These are phyloP conservation scores for Planococcus citri DNA, from an alignment of 1,140 invertebrate species.

Conservation along the genomic window DNA sequence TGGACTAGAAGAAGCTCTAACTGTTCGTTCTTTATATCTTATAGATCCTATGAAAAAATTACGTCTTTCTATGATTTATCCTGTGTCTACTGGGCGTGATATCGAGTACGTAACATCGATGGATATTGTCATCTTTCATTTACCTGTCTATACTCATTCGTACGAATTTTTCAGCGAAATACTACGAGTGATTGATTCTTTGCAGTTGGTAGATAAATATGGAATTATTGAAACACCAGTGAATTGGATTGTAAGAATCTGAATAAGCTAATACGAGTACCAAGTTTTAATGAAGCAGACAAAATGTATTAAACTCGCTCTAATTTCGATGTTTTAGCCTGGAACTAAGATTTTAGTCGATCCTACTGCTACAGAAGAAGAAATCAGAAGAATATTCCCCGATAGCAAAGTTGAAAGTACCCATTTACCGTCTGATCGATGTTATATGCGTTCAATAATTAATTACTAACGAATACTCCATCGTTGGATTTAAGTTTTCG, in stretches of 20 bases:
- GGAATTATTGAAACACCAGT: conserved; percentile 71
- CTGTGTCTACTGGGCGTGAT: conserved; percentile 81
- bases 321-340: conserved; percentile 39
- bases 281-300: not conserved
- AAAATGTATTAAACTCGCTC: not conserved
- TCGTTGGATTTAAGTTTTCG: too few species aligned
- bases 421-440: conserved; percentile 64
- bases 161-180: conserved; percentile 56
- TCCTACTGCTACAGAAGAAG: conserved; percentile 54
- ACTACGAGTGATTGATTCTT: conserved; percentile 71
- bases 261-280: too few species aligned
- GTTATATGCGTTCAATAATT: conserved; percentile 64
- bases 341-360: conserved; percentile 73
- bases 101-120: conserved; percentile 60
- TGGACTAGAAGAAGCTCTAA: conserved; percentile 50
- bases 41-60: conserved; percentile 75
- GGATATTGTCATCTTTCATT: not conserved
- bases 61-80: conserved; percentile 77
- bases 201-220: conserved; percentile 60
- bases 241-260: conserved; percentile 74
- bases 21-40: conserved; percentile 72
- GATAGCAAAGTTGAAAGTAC: conserved; percentile 48
- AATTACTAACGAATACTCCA: too few species aligned
- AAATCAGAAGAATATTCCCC: conserved; percentile 57
- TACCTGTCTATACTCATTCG: not conserved